Percentiles rank a stretch among this genome's conserved stretches.
Evolutionary conservation across 2,888 invertebrate genomes (phyloP).

Genomic region (Cactoblastis cactorum): DNA sequence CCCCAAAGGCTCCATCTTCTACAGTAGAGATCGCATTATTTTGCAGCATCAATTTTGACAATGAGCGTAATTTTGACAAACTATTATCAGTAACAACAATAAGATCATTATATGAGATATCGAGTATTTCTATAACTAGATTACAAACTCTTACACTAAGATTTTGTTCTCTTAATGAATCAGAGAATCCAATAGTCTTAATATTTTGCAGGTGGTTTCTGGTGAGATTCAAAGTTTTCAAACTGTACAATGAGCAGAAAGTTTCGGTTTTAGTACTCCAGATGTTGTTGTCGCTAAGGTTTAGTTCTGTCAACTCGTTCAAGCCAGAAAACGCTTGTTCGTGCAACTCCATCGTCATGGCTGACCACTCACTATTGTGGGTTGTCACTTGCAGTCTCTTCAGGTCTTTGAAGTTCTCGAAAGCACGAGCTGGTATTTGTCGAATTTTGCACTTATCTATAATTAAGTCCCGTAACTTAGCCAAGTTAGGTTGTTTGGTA

Average conservation of each 20-base stretch:
- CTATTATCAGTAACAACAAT: slow-evolving; percentile 84
- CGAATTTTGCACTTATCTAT: slow-evolving; percentile 88
- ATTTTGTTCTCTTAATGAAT: slow-evolving; percentile 79
- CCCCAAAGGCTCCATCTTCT: slow-evolving; percentile 85
- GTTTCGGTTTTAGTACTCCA: slow-evolving; percentile 86
- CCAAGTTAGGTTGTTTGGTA: slow-evolving; percentile 78
- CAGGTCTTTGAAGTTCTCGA: slow-evolving; percentile 83
- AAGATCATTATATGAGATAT: slow-evolving; percentile 87
- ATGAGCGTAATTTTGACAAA: slow-evolving; percentile 83
- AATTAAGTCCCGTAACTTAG: slow-evolving; percentile 83
- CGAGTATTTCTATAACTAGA: slow-evolving; percentile 83
- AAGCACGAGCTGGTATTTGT: slow-evolving; percentile 84
- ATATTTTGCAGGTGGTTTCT: slow-evolving; percentile 89
- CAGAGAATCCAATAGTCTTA: slow-evolving; percentile 85
- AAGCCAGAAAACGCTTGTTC: slow-evolving; percentile 84
- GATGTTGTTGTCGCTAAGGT: slow-evolving; percentile 87
- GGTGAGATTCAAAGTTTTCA: slow-evolving; percentile 85
- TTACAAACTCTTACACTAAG: slow-evolving; percentile 83
- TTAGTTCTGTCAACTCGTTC: slow-evolving; percentile 82
- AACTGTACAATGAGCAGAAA: slow-evolving; percentile 85
- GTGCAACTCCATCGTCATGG: slow-evolving; percentile 86
- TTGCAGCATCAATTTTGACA: slow-evolving; percentile 84
- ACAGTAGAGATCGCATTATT: slow-evolving; percentile 87
- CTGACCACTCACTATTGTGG: slow-evolving; percentile 88
- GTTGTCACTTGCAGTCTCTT: slow-evolving; percentile 84